Evolutionary conservation across 2,797 vertebrate genomes (phyloP).

Genomic region (Netta rufina): DNA sequence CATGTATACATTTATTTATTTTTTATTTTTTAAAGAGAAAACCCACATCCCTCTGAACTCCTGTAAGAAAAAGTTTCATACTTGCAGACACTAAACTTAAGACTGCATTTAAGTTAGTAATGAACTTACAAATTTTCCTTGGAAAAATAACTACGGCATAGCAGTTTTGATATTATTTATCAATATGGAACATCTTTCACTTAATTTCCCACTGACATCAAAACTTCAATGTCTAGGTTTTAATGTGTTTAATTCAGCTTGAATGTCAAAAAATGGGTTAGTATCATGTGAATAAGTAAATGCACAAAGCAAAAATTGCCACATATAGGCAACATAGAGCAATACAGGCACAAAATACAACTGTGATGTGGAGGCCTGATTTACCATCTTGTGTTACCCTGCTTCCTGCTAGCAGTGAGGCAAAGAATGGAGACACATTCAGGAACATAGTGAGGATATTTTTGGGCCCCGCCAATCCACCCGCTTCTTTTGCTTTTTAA

Average conservation of each 20-base stretch:
- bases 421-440: neutral
- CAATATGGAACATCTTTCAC: neutral
- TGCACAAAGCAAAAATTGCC: neutral
- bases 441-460: neutral
- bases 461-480: neutral
- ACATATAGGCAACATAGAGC: neutral
- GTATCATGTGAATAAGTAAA: neutral
- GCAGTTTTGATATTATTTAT: neutral
- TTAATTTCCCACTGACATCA: neutral
- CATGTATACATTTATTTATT: too few relatives aligned
- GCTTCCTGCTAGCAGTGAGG: neutral
- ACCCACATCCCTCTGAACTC: neutral
- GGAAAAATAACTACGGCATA: neutral
- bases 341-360: neutral
- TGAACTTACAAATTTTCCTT: neutral
- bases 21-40: too few relatives aligned
- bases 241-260: neutral
- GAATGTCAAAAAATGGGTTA: neutral
- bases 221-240: accelerated
- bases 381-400: neutral
- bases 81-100: neutral
- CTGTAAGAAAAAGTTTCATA: neutral
- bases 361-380: neutral
- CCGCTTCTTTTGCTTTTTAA: neutral
- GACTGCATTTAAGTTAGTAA: neutral